Evolutionary conservation across 1,140 invertebrate species (phyloP).

Genomic region (Dendroctonus ponderosae): DNA sequence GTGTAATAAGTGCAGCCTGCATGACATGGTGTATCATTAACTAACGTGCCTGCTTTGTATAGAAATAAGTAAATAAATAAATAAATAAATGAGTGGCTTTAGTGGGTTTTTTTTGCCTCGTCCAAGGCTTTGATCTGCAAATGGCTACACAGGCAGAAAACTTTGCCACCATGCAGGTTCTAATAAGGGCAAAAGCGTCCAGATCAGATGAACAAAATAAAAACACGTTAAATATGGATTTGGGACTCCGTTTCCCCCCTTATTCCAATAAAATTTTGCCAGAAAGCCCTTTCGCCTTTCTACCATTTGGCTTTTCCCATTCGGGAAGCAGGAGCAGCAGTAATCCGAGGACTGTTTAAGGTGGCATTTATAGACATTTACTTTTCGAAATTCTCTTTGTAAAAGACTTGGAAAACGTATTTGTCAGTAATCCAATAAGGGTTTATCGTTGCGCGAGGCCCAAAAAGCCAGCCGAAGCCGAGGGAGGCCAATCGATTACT

Average conservation of each 20-base stretch:
- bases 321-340: constrained; percentile 9
- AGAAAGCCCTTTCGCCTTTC: constrained; percentile 22
- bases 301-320: constrained; percentile 20
- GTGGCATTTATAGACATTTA: constrained; percentile 38
- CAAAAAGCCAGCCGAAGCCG: constrained; percentile 32
- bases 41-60: constrained; percentile 17
- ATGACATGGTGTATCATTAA: constrained; percentile 22
- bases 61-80: background rate
- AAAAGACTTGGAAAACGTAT: constrained; percentile 41
- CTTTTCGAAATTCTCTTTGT: constrained; percentile 40
- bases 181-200: no score
- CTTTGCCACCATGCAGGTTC: no score
- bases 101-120: no score
- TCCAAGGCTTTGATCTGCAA: no score
- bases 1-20: constrained; percentile 17
- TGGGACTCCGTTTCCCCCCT: background rate
- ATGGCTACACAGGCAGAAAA: no score
- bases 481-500: constrained; percentile 24
- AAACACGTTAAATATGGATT: no score
- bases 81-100: no score
- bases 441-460: constrained; percentile 39
- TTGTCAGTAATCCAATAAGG: constrained; percentile 43
- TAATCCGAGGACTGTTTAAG: constrained; percentile 31
- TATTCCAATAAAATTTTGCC: constrained; percentile 16
- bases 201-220: no score